These are phyloP conservation scores for Piscicola geometra DNA, from an alignment of 2,888 invertebrate species.

Conservation along the genomic window DNA sequence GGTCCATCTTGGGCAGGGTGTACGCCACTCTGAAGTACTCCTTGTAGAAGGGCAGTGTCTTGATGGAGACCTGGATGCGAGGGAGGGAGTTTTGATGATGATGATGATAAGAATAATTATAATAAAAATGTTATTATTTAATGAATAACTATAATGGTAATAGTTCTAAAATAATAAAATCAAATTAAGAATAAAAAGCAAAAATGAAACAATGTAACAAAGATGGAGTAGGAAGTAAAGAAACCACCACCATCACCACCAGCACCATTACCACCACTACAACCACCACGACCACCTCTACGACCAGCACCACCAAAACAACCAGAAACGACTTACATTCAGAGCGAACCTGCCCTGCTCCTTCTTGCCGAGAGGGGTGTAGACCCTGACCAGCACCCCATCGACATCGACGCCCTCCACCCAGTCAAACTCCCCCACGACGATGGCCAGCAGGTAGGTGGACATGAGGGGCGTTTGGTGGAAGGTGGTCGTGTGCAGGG, in stretches of 20 bases:
- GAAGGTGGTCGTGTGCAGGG: constrained; percentile 65
- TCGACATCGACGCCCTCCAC: constrained; percentile 77
- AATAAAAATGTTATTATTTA: not conserved
- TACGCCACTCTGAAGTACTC: constrained; percentile 90
- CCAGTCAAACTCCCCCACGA: constrained; percentile 90
- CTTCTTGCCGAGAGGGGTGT: constrained; percentile 76
- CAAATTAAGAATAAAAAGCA: too few relatives aligned
- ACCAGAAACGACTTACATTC: constrained; percentile 67
- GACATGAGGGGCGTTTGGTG: constrained; percentile 87
- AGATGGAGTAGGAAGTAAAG: too few relatives aligned
- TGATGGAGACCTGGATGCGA: constrained; percentile 63
- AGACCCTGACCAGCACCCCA: constrained; percentile 65
- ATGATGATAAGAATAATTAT: not conserved
- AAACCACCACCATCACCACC: too few relatives aligned
- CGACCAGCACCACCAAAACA: too few relatives aligned
- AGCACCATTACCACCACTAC: too few relatives aligned
- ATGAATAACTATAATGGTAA: not conserved
- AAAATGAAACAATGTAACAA: too few relatives aligned
- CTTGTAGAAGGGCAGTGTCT: constrained; percentile 86
- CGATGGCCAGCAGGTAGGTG: constrained; percentile 86
- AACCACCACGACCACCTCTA: too few relatives aligned
- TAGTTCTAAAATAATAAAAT: too few relatives aligned
- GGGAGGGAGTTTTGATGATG: not conserved
- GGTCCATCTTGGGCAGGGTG: constrained; percentile 90
- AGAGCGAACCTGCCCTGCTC: constrained; percentile 86